Base-by-base conservation (phyloP, 2,888 invertebrate genomes). In the Argyresthia albistria region DNA sequence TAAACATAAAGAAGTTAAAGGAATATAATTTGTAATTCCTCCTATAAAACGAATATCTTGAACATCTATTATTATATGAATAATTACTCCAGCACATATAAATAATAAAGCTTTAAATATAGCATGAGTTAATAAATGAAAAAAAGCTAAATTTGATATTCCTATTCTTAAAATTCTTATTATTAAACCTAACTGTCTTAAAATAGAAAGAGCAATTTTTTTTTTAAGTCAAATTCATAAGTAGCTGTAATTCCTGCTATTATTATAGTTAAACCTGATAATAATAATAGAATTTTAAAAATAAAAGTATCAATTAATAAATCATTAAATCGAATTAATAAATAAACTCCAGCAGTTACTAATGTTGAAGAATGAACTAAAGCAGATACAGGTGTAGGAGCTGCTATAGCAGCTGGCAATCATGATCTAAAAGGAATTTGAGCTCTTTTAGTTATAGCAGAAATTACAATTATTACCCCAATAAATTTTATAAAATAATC, bases 371-470 rank as follows among this genome's bases (percentile, higher is more conserved):
- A 94, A 89, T 94, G 93, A 46, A 74, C 93, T 79, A 93, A 88
- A 56, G 93, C 89, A n/a, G 93, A 93, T 53, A 93, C 91, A 9
- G 93, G 93, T 0, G 93, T 94, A 39, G 93, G 93, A 46, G 93
- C 93, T 0, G 93, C 92, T 76, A 94, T 94, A 46, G 93, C 93
- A 0, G 91, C 91, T 0, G 94, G 94, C 50, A 93, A 75, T 63
- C 93, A 94, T 47, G 92, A 89, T 57, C 92, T 93, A 91, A 94
- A 95, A 48, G 94, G 93, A 88, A 94, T 90, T 76, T 94, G 93
- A 68, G 93, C 94, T 60, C 93, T 94, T 78, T 94, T 94, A 56
- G 93, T 93, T 81, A 93, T 90, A 52, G 89, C 88, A 0, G 91
- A 91, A 60, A 88, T 73, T 68, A 83, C 77, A 58, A 88, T 67